Evolutionary conservation across 2,888 invertebrate genomes (phyloP), one percentile per base, ranked within the genome.

Genomic region (Drosophila birchii): DNA sequence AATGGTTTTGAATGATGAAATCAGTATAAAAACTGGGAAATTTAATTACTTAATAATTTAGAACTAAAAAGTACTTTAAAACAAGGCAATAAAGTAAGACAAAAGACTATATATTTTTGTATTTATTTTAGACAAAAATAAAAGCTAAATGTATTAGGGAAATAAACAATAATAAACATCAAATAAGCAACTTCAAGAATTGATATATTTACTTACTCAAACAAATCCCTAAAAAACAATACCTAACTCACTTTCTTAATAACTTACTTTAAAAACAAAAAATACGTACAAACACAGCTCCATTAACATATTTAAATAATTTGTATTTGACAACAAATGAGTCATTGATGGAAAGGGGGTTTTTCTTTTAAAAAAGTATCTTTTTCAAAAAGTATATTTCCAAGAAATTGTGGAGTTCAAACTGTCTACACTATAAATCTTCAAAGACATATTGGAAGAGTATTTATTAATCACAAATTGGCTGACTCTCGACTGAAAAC

Each of bases 31-130:
- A 18, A 45, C 7, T 16, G 1, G 4, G 4, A 45, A 45, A 45
- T 5, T 5, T 1, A 0, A 5, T 29, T 12, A 47, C 3, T 6
- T 6, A 5, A 18, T 0, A 47, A n/a, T 0, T 0, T n/a, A 4
- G 9, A 6, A 12, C 12, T 1, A 8, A 32, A 12, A 49, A 34
- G 8, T 20, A 14, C 7, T 32, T 32, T 0, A 18, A 47, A 29
- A n/a, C 2, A n/a, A 9, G 8, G 38, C 3, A 16, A 38, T 38
- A 14, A 26, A n/a, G 12, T 4, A 45, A 45, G 16, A 8, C 1
- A 16, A 16, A 41, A 23, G 5, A 41, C 18, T 9, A 23, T 23
- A 23, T 23, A 23, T 23, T 23, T 23, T 23, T 23, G 23, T 23
- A 23, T 9, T 45, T 16, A 4, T 45, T 29, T 29, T 11, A 9